Evolutionary conservation across 2,113 vertebrate species (phyloP), one percentile per base, ranked within the genome.

Genomic region (Marmota flaviventris): DNA sequence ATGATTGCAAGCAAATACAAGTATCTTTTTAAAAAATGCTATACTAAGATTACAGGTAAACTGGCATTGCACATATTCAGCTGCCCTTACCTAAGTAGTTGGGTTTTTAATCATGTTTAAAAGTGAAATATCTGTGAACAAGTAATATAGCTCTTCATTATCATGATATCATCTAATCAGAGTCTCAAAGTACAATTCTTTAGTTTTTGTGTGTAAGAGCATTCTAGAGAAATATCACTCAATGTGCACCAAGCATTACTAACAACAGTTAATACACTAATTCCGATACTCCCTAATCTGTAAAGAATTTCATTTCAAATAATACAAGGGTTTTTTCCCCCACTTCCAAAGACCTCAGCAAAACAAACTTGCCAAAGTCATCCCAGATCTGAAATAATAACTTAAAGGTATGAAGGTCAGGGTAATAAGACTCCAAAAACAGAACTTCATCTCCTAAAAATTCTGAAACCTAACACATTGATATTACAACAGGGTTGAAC

Each of bases 1-100:
- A 96, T 12, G 42, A 89, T 61, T 89, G 45, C 53, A 92, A 96
- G 86, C 83, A 96, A 75, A 77, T 67, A 89, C 61, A 95, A 85
- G 78, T 5, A 11, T 58, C 5, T 89, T 34, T 89, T 88, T 39
- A 34, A 72, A 92, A 88, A 87, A 29, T 48, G 42, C 10, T 37
- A 91, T 13, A 48, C 92, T 85, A 93, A 63, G 65, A 90, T 69
- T 53, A 90, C 48, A 97, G 8, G 32, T 70, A 89, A 94, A 69
- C 58, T 67, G 79, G 75, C 63, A 82, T 72, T 4, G 53, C 27
- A 96, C 18, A 96, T 24, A 88, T 61, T 96, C 70, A 83, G 73
- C 53, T 67, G 73, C 17, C 72, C 45, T 94, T 81, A 77, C 25
- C 89, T 94, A 92, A 90, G 75, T 72, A 96, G 79, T 24, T 81